A percentile compares a stretch with the other conserved stretches of the same genome.
These are phyloP conservation scores for Cotesia chilonis DNA, from an alignment of 1,140 invertebrate species.

Conservation along the genomic window DNA sequence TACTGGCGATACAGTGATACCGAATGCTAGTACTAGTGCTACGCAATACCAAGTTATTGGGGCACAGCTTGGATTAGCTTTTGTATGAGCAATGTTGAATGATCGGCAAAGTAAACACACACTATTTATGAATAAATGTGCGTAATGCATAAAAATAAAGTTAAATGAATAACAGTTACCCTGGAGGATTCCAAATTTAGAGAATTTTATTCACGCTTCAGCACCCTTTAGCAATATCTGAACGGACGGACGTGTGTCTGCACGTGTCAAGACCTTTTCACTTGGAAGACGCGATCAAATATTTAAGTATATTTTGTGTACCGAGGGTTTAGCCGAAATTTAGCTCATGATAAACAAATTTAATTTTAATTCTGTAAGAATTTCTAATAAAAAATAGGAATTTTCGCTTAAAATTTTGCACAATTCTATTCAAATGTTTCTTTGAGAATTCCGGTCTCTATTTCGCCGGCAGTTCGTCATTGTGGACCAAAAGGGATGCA, in stretches of 20 bases:
- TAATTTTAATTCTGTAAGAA: background rate
- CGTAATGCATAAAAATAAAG: background rate
- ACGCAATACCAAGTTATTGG: background rate
- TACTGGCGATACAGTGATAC: background rate
- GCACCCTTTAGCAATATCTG: slow-evolving; percentile 12
- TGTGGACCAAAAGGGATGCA: slow-evolving; percentile 30
- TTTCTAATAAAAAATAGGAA: background rate
- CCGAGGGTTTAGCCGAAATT: background rate
- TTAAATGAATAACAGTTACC: background rate
- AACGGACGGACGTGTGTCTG: slow-evolving; percentile 9
- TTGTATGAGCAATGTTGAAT: background rate
- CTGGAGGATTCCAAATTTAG: background rate
- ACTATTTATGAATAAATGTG: no score
- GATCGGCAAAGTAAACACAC: background rate
- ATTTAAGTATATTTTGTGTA: slow-evolving; percentile 3
- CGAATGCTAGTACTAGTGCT: no score
- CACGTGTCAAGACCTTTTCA: slow-evolving; percentile 21
- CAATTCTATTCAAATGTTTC: slow-evolving; percentile 23
- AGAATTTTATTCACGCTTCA: background rate
- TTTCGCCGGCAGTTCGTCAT: slow-evolving; percentile 43
- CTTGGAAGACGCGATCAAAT: slow-evolving; percentile 17
- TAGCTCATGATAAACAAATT: no score
- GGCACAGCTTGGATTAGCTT: slow-evolving; percentile 13
- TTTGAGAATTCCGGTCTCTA: slow-evolving; percentile 28
- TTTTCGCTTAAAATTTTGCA: background rate